Percentiles rank a stretch among this genome's conserved stretches.
phyloP scores from a whole-genome alignment of 2,797 vertebrate genomes.

The Choloepus didactylus region DNA sequence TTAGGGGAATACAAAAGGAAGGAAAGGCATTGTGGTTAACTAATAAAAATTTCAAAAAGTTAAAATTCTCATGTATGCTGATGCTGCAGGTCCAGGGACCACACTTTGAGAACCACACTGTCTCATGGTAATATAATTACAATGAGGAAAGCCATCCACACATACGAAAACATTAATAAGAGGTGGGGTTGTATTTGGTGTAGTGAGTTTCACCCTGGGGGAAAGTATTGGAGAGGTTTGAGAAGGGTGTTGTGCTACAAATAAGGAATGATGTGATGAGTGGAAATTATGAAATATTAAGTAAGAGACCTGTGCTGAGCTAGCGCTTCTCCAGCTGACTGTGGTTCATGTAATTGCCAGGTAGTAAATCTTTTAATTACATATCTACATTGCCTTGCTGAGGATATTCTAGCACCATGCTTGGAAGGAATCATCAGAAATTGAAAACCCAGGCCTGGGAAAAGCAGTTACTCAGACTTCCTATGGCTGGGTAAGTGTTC shows the following conservation, averaged over 20 bases:
- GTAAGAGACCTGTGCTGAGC: neutral
- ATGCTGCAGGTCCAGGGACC: neutral
- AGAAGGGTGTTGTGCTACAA: neutral
- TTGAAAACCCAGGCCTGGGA: neutral
- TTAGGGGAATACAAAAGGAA: neutral
- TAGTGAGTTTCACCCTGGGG: neutral
- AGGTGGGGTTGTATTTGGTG: neutral
- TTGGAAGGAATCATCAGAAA: slow-evolving; percentile 19
- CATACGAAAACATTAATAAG: neutral
- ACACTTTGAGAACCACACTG: neutral
- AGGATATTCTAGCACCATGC: neutral
- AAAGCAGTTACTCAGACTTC: neutral
- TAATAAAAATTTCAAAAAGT: neutral
- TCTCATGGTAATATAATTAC: neutral
- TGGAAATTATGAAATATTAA: neutral
- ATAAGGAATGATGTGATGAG: neutral
- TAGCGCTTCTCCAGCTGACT: neutral
- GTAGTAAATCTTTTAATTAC: neutral
- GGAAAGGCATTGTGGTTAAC: neutral
- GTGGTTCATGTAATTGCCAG: neutral
- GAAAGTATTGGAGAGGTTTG: neutral
- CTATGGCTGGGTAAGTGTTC: rapidly evolving
- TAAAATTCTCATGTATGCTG: neutral
- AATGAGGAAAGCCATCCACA: neutral
- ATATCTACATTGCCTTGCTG: neutral